Evolutionary conservation across 2,797 vertebrate species (phyloP).

Genomic region (Phrynocephalus vlangalii): DNA sequence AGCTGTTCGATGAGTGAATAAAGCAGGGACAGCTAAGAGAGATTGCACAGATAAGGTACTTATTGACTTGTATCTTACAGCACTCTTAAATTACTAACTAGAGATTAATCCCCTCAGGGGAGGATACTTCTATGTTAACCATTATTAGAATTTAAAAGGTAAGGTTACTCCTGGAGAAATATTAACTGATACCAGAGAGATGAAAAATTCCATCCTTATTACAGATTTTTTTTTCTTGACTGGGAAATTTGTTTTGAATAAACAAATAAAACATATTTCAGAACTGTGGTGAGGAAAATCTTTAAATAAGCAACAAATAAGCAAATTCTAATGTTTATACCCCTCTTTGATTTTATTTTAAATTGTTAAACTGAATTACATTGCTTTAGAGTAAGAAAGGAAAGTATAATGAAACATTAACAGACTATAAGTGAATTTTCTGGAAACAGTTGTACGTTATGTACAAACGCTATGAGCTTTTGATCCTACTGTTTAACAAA

Average conservation of each 20-base stretch:
- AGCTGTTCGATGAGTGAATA: not conserved
- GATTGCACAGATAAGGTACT: slow-evolving; percentile 9
- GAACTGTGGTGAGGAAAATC: not conserved
- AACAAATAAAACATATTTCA: not conserved
- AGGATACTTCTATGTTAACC: not conserved
- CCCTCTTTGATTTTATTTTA: too few relatives aligned
- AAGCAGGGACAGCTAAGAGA: not conserved
- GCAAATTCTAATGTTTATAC: not conserved
- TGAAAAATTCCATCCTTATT: not conserved
- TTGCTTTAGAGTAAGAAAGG: too few relatives aligned
- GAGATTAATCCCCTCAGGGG: not conserved
- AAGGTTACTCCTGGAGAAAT: not conserved
- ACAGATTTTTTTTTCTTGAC: not conserved
- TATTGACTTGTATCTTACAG: not conserved
- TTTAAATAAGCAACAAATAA: not conserved
- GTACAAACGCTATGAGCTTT: too few relatives aligned
- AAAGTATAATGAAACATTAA: too few relatives aligned
- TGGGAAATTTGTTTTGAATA: not conserved
- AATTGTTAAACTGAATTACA: too few relatives aligned
- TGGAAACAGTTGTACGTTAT: too few relatives aligned
- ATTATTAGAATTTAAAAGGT: not conserved
- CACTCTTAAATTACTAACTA: not conserved
- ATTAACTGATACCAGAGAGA: not conserved
- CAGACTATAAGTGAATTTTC: too few relatives aligned
- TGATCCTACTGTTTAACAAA: too few relatives aligned